Percentiles rank a stretch among this genome's conserved stretches.
phyloP scores from a whole-genome alignment of 2,888 invertebrate genomes.

The Agriopis leucophaearia region DNA sequence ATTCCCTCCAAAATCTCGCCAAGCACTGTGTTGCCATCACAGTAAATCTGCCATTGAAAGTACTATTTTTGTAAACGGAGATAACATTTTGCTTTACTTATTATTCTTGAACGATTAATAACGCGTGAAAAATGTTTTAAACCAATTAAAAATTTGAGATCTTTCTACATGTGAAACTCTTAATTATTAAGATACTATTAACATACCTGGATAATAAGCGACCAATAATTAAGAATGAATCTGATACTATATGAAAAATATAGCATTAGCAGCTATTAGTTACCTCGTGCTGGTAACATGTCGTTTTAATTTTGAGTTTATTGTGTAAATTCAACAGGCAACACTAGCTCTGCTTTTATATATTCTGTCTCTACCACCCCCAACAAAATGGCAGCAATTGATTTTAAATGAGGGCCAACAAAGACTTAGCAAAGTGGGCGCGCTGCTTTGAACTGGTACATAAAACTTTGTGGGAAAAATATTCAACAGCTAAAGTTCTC shows the following conservation, averaged over 20 bases:
- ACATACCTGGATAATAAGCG: slow-evolving; percentile 3
- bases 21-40: slow-evolving; percentile 25
- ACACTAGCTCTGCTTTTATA: slow-evolving; percentile 14
- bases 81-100: slow-evolving; percentile 30
- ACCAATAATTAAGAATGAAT: neutral
- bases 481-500: slow-evolving; percentile 40
- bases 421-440: slow-evolving; percentile 65
- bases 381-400: slow-evolving; percentile 79
- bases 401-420: slow-evolving; percentile 82
- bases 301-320: neutral
- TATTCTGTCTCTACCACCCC: slow-evolving; percentile 55
- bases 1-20: slow-evolving; percentile 82
- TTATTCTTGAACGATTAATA: slow-evolving; percentile 3
- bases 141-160: neutral
- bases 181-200: neutral
- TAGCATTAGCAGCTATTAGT: neutral
- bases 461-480: slow-evolving; percentile 69
- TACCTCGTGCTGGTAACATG: neutral
- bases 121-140: neutral
- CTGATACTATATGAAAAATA: too few relatives aligned
- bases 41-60: slow-evolving; percentile 15
- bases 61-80: slow-evolving; percentile 32
- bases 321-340: slow-evolving; percentile 9
- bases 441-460: slow-evolving; percentile 64
- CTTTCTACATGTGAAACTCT: neutral